phyloP scores from a whole-genome alignment of 1,140 invertebrate genomes.

The Euwallacea similis region DNA sequence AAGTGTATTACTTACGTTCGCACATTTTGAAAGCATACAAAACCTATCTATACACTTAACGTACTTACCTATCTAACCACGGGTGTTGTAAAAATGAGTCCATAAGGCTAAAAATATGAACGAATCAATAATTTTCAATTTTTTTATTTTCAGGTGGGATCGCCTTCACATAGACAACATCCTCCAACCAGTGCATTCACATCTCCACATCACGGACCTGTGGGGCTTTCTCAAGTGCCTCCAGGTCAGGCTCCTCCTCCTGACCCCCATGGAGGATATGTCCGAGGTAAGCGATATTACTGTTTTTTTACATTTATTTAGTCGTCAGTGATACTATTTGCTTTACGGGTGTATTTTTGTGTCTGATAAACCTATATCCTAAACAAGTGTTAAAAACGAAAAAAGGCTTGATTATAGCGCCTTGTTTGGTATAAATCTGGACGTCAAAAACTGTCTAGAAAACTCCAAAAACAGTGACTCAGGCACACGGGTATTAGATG shows the following conservation, averaged over 20 bases:
- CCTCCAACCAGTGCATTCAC: neutral
- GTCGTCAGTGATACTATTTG: too few relatives aligned
- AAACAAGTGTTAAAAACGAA: too few relatives aligned
- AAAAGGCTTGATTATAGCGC: too few relatives aligned
- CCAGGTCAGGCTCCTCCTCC: neutral
- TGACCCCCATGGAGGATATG: neutral
- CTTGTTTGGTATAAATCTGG: too few relatives aligned
- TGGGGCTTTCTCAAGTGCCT: neutral
- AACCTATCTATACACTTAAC: too few relatives aligned
- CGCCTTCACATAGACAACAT: neutral
- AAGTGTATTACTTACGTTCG: too few relatives aligned
- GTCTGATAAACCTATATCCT: too few relatives aligned
- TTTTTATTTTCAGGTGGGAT: neutral
- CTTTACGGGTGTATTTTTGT: too few relatives aligned
- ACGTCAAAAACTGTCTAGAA: neutral
- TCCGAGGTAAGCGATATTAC: conserved; percentile 7
- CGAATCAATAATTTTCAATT: neutral
- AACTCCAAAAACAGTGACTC: neutral
- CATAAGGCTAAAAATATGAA: too few relatives aligned
- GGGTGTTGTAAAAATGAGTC: too few relatives aligned
- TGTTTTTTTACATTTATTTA: neutral
- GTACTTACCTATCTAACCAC: too few relatives aligned
- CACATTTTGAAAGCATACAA: too few relatives aligned
- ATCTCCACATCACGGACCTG: neutral
- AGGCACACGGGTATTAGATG: conserved; percentile 8